phyloP scores from a whole-genome alignment of 2,888 invertebrate species.

The Sturmia bella region DNA sequence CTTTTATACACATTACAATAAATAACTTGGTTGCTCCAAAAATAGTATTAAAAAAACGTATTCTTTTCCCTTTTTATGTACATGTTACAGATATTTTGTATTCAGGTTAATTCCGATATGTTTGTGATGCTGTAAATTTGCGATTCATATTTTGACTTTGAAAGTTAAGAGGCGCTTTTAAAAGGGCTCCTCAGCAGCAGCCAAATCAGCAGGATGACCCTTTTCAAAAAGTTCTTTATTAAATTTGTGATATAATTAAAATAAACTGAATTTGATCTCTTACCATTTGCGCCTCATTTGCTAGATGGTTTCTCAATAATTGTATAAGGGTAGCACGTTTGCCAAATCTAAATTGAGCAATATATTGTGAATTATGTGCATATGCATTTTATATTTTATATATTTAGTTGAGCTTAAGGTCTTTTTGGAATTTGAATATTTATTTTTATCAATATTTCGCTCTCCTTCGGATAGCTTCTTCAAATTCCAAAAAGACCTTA shows the following conservation, averaged over 20 bases:
- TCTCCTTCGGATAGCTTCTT: too few species aligned
- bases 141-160: background rate
- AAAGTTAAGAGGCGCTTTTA: constrained; percentile 45
- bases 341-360: constrained; percentile 79
- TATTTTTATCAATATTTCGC: too few species aligned
- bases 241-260: background rate
- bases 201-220: constrained; percentile 73
- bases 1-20: constrained; percentile 32
- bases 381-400: too few species aligned
- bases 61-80: constrained; percentile 15
- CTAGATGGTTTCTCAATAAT: constrained; percentile 74
- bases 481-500: too few species aligned
- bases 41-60: constrained; percentile 12
- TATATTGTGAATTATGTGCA: too few species aligned
- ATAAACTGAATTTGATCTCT: background rate
- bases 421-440: too few species aligned
- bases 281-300: constrained; percentile 75
- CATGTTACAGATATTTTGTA: constrained; percentile 33
- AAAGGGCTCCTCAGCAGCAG: constrained; percentile 74
- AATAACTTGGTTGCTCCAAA: constrained; percentile 54
- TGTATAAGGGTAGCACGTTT: constrained; percentile 77
- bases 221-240: constrained; percentile 42
- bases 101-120: constrained; percentile 33
- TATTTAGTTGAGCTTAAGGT: too few species aligned
- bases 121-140: constrained; percentile 10